A percentile compares a stretch with the other conserved stretches of the same genome.
Conservation (phyloP, 1,140 invertebrate species). For the Hycleus phaleratus region DNA sequence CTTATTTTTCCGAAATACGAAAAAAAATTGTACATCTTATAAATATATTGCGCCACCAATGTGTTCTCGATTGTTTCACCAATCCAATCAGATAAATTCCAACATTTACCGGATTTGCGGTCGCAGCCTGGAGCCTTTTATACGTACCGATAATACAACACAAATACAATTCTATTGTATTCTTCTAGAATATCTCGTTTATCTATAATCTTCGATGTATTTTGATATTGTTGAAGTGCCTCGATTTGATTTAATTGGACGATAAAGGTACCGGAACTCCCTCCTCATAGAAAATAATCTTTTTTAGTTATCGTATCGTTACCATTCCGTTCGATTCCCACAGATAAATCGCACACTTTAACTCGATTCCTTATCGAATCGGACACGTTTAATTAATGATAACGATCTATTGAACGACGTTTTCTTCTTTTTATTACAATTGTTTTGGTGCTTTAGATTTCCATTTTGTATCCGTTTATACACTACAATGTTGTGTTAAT, state of each 20-base stretch:
- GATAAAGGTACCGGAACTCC: conserved; percentile 26
- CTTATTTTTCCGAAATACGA: no score
- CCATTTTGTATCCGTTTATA: not conserved
- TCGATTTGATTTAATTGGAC: conserved; percentile 33
- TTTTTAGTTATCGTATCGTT: no score
- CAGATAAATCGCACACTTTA: no score
- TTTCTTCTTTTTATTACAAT: no score
- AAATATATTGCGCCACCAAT: no score
- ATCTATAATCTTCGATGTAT: conserved; percentile 31
- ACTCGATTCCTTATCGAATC: no score
- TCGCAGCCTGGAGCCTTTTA: conserved; percentile 3
- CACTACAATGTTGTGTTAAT: not conserved
- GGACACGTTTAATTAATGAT: no score
- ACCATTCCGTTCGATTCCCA: no score
- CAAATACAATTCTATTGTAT: conserved; percentile 21
- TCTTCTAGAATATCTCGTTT: conserved; percentile 18
- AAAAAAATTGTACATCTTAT: no score
- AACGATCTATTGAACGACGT: no score
- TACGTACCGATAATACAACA: not conserved
- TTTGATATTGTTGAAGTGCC: conserved; percentile 26
- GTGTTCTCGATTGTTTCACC: conserved; percentile 14
- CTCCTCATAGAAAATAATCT: no score
- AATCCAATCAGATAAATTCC: conserved; percentile 22
- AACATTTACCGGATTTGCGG: conserved; percentile 25
- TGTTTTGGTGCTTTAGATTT: no score